Evolutionary conservation across 2,797 vertebrate genomes (phyloP).

Genomic region (Heterohyrax brucei): DNA sequence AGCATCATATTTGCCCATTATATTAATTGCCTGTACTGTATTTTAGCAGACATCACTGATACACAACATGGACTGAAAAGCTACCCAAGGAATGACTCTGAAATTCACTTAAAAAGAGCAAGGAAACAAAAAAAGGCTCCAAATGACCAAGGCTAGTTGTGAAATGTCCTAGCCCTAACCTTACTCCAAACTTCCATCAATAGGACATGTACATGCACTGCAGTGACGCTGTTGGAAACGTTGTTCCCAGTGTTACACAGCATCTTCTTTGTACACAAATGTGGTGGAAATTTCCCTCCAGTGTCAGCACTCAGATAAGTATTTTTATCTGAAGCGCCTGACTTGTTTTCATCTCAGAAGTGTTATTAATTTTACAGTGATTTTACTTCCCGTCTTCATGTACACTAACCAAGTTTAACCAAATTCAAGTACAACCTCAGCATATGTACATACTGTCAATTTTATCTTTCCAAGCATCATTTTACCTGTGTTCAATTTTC

Average conservation of each 20-base stretch:
- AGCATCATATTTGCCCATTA: not conserved
- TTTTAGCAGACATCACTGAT: not conserved
- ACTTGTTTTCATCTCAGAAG: constrained; percentile 33
- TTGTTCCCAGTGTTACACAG: not conserved
- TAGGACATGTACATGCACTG: not conserved
- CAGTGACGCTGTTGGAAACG: not conserved
- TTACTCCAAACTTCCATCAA: not conserved
- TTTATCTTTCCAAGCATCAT: constrained; percentile 56
- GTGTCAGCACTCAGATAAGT: not conserved
- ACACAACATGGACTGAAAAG: not conserved
- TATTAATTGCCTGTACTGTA: not conserved
- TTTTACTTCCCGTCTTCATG: constrained; percentile 39
- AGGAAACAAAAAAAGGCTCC: not conserved
- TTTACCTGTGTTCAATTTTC: constrained; percentile 38
- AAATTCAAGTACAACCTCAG: not conserved
- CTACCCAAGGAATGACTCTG: not conserved
- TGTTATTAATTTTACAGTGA: constrained; percentile 1
- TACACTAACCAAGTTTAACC: constrained; percentile 13
- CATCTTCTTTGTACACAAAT: not conserved
- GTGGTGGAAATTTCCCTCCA: not conserved
- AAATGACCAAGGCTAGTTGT: not conserved
- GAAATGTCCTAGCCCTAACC: not conserved
- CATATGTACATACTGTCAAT: not conserved
- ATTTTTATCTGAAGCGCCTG: constrained; percentile 29
- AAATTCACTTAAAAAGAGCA: not conserved